Evolutionary conservation across 2,113 vertebrate genomes (phyloP), one percentile per base, ranked within the genome.

Genomic region (Rattus rattus): DNA sequence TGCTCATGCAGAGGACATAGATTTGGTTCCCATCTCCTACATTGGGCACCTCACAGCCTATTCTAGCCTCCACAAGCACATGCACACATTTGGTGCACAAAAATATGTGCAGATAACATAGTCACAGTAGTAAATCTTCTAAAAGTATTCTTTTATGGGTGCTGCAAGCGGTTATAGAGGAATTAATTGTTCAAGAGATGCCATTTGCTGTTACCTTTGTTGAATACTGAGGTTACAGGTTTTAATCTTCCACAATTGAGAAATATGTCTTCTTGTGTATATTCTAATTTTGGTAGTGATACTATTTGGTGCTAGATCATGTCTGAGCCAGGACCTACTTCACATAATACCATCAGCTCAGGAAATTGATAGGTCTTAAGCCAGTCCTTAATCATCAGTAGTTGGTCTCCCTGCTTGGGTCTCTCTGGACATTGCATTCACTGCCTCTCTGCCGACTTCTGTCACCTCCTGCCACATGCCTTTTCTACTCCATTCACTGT

Each of bases 221-320:
- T 67, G 54, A 83, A 91, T 91, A 95, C 69, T 97, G 70, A 56
- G 75, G 92, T 92, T 93, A 84, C 33, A 92, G 47, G 26, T 75
- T 93, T 95, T 92, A 87, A 79, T 90, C 39, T 22, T 49, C 54
- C 22, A 91, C 75, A 52, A 14, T 88, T 70, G 54, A 92, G 5
- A 88, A 95, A 85, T 94, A 54, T 49, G 65, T 87, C 86, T 47
- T 91, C 28, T 56, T 39, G 17, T 80, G 33, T 80, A 8, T 87
- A 36, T 86, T 93, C 80, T 92, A 49, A 63, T 94, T 24, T 77
- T 75, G 30, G 73, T 49, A 76, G 39, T 90, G 19, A 91, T 93
- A 73, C 36, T 93, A 61, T 75, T 77, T 93, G 59, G 91, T 59
- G 79, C 76, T 77, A 67, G 69, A 56, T 61, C 47, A 83, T n/a